These are phyloP conservation scores for Drosophila engyochracea DNA, from an alignment of 2,888 invertebrate genomes.

Conservation along the genomic window DNA sequence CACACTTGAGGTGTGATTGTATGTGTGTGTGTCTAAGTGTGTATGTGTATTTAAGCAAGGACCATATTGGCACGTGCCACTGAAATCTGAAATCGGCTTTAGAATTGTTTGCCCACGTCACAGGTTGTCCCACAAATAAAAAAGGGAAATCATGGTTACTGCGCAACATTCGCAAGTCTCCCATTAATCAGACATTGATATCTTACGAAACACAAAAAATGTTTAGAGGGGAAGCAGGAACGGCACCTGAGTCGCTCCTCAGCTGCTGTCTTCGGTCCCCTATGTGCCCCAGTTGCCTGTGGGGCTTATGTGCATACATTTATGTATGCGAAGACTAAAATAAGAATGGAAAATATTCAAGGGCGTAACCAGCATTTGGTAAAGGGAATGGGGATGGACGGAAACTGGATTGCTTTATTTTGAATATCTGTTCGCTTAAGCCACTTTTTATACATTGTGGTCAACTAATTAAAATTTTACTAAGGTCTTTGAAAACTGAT, in stretches of 20 bases:
- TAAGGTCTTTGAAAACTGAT: background rate
- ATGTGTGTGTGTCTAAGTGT: background rate
- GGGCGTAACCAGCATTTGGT: background rate
- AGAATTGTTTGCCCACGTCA: conserved; percentile 22
- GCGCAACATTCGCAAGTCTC: conserved; percentile 25
- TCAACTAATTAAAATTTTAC: background rate
- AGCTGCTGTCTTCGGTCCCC: conserved; percentile 2
- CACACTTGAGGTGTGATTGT: conserved; percentile 8
- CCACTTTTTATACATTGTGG: background rate
- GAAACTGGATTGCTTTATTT: background rate
- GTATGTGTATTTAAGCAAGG: conserved; percentile 11
- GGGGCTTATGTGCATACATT: conserved; percentile 32
- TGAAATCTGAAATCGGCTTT: conserved; percentile 43
- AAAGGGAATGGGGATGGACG: background rate
- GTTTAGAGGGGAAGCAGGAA: conserved; percentile 45
- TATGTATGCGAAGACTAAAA: conserved; percentile 12
- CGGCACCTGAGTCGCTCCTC: conserved; percentile 24
- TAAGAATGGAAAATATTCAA: conserved; percentile 35
- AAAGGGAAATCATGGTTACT: conserved; percentile 17
- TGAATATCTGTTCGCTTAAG: background rate
- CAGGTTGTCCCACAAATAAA: background rate
- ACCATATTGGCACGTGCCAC: conserved; percentile 35
- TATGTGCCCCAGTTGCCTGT: conserved; percentile 14
- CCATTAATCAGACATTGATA: conserved; percentile 78
- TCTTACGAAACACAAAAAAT: conserved; percentile 53